Evolutionary conservation across 2,113 vertebrate species (phyloP).

Genomic region (Trinectes maculatus): DNA sequence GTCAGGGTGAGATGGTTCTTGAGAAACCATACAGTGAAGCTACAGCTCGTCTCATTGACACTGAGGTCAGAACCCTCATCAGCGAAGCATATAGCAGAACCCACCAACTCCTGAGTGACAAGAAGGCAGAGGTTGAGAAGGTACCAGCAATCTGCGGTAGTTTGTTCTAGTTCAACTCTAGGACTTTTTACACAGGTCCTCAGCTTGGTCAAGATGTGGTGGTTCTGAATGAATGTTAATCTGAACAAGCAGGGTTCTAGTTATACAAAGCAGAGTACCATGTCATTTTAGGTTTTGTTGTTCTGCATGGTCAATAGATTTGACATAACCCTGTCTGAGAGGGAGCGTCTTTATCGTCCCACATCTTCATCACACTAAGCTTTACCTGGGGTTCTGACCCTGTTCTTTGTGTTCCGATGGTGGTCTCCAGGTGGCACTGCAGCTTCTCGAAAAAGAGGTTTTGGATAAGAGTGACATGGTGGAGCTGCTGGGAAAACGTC

Average conservation of each 20-base stretch:
- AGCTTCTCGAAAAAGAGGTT: conserved; percentile 94
- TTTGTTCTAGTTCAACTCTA: not conserved
- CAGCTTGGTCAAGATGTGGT: too few relatives aligned
- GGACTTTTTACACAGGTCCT: not conserved
- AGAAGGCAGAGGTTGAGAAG: conserved; percentile 93
- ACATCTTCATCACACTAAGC: too few relatives aligned
- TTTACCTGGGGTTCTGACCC: too few relatives aligned
- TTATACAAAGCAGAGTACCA: too few relatives aligned
- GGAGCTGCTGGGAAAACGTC: conserved; percentile 90
- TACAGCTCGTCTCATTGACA: conserved; percentile 92
- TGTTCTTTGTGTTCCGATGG: not conserved
- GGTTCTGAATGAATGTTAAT: too few relatives aligned
- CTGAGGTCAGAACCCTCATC: conserved; percentile 90
- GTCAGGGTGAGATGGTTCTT: conserved; percentile 94
- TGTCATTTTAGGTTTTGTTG: too few relatives aligned
- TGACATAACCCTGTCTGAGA: too few relatives aligned
- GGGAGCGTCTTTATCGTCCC: too few relatives aligned
- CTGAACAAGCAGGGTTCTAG: too few relatives aligned
- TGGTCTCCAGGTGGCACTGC: conserved; percentile 88
- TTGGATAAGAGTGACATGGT: conserved; percentile 96
- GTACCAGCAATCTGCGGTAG: conserved; percentile 63
- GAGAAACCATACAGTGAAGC: conserved; percentile 98
- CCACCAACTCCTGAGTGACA: conserved; percentile 84
- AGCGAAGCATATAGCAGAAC: conserved; percentile 88
- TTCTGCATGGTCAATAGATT: too few relatives aligned